These are phyloP conservation scores for Leptoteleia sp. DNA, from an alignment of 1,140 invertebrate genomes.

Conservation along the genomic window DNA sequence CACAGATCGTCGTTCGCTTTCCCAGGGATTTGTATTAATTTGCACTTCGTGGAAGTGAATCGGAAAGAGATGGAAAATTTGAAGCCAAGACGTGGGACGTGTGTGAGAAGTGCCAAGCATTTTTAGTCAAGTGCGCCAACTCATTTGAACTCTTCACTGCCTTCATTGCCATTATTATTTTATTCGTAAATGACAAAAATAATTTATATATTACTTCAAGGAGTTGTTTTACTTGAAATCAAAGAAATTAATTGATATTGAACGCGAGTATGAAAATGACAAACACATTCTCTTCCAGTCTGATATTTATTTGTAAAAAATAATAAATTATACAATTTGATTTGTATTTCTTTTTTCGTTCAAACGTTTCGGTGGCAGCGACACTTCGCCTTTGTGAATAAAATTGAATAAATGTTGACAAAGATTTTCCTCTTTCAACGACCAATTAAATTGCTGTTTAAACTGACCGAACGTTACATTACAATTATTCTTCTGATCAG, in stretches of 20 bases:
- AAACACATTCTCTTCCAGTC: constrained; percentile 10
- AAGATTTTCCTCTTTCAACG: constrained; percentile 1
- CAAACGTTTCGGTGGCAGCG: constrained; percentile 3
- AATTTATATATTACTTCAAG: too few relatives aligned
- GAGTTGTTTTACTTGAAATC: too few relatives aligned
- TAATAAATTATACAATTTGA: constrained; percentile 64
- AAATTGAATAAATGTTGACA: constrained; percentile 23
- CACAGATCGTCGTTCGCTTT: constrained; percentile 36
- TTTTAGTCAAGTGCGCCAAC: too few relatives aligned
- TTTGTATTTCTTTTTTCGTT: constrained; percentile 29
- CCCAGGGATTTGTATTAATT: constrained; percentile 59
- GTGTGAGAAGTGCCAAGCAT: too few relatives aligned
- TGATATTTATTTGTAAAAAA: constrained; percentile 66
- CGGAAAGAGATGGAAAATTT: not conserved
- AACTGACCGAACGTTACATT: not conserved
- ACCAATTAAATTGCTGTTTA: constrained; percentile 1
- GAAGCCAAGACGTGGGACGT: too few relatives aligned
- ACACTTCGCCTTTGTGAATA: constrained; percentile 6
- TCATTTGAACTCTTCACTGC: too few relatives aligned
- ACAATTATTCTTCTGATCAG: constrained; percentile 6
- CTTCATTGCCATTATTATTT: too few relatives aligned
- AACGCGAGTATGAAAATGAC: too few relatives aligned
- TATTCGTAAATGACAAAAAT: too few relatives aligned
- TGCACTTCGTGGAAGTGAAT: constrained; percentile 29
- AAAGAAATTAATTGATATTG: too few relatives aligned